phyloP scores from a whole-genome alignment of 2,113 vertebrate genomes.

The Anoplopoma fimbria region DNA sequence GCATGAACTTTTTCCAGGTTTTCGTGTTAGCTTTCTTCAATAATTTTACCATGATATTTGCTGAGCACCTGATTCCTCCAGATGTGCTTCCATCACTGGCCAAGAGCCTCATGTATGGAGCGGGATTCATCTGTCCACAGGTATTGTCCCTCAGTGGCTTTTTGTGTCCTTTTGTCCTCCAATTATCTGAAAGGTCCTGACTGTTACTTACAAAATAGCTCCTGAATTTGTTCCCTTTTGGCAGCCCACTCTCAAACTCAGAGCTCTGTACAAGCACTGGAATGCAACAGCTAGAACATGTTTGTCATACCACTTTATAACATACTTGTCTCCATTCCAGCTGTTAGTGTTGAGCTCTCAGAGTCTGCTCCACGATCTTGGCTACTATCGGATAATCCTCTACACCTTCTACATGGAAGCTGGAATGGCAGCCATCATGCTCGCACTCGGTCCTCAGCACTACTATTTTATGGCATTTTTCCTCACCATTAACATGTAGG shows the following conservation, averaged over 20 bases:
- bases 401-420: constrained; percentile 89
- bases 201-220: neutral
- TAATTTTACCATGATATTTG: constrained; percentile 95
- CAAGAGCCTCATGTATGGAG: constrained; percentile 91
- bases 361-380: constrained; percentile 81
- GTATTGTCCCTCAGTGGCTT: constrained; percentile 61
- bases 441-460: constrained; percentile 85
- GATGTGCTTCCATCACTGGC: constrained; percentile 84
- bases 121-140: constrained; percentile 93
- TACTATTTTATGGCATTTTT: constrained; percentile 89
- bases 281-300: constrained; percentile 8
- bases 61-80: constrained; percentile 89
- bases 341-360: constrained; percentile 89
- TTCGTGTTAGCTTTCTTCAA: constrained; percentile 90
- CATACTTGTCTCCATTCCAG: constrained; percentile 73
- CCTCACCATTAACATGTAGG: constrained; percentile 90
- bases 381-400: constrained; percentile 92
- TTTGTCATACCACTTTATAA: neutral
- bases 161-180: neutral
- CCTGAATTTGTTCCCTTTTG: neutral
- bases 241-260: neutral
- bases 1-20: constrained; percentile 93
- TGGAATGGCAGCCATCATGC: constrained; percentile 83
- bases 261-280: neutral
- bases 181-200: neutral